phyloP scores from a whole-genome alignment of 2,888 invertebrate species.

The Homarus gammarus region DNA sequence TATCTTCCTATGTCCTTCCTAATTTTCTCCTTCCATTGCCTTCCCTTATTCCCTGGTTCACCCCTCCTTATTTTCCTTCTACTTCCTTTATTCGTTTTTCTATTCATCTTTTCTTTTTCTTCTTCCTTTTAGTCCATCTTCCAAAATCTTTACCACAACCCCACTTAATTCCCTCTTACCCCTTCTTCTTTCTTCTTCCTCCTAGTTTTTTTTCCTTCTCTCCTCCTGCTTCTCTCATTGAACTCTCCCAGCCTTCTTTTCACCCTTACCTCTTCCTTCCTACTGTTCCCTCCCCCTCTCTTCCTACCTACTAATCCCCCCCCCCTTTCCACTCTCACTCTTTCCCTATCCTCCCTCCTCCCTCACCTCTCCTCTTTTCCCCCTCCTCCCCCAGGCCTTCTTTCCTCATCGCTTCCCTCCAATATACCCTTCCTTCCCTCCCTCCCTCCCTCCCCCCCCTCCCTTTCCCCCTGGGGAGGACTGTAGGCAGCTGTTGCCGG shows the following conservation, averaged over 20 bases:
- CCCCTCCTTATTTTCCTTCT: not conserved
- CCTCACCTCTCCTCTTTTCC: not conserved
- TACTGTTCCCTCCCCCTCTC: not conserved
- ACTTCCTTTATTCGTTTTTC: no score
- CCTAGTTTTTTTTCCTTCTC: no score
- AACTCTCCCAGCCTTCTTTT: not conserved
- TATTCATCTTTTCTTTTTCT: no score
- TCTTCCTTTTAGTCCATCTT: no score
- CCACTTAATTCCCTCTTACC: no score
- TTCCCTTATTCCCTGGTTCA: not conserved
- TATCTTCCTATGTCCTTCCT: not conserved
- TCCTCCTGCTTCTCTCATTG: not conserved
- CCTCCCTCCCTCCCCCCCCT: not conserved
- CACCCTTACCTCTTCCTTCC: not conserved
- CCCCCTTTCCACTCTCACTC: slow-evolving; percentile 13
- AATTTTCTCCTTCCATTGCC: not conserved
- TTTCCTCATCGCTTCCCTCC: not conserved
- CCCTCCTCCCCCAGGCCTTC: not conserved
- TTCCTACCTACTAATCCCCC: not conserved
- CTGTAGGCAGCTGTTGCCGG: no score
- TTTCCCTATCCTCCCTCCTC: not conserved
- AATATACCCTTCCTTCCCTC: not conserved
- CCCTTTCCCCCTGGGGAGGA: not conserved
- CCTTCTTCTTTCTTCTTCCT: no score
- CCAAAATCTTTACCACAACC: no score